These are phyloP conservation scores for Sycophila texana DNA, from an alignment of 2,888 invertebrate genomes.

Conservation along the genomic window DNA sequence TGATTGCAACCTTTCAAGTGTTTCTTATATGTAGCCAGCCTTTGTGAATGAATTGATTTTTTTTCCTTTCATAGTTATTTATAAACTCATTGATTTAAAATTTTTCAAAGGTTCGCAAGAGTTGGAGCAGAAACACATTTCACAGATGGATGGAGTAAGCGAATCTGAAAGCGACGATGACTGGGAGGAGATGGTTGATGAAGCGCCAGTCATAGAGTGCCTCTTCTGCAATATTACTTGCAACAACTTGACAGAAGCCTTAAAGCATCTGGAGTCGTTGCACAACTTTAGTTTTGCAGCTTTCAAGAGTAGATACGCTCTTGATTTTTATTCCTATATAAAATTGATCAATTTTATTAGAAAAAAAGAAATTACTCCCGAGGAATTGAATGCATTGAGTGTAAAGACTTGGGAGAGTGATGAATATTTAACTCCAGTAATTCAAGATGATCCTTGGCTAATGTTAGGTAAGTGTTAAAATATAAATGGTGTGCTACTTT, in stretches of 20 bases:
- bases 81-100: neutral
- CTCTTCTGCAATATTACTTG: conserved; percentile 84
- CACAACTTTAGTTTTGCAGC: conserved; percentile 83
- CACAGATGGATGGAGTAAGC: conserved; percentile 39
- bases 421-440: conserved; percentile 85
- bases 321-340: conserved; percentile 89
- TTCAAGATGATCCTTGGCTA: conserved; percentile 87
- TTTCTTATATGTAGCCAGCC: neutral
- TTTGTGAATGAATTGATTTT: conserved; percentile 11
- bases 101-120: conserved; percentile 2
- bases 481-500: neutral
- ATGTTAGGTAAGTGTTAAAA: conserved; percentile 82
- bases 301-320: conserved; percentile 83
- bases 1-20: neutral
- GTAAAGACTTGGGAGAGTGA: conserved; percentile 85
- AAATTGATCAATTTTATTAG: conserved; percentile 90
- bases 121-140: conserved; percentile 35
- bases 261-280: conserved; percentile 81
- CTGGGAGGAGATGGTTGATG: conserved; percentile 79
- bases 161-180: conserved; percentile 74
- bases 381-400: conserved; percentile 78
- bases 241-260: conserved; percentile 80
- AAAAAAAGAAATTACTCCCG: conserved; percentile 79
- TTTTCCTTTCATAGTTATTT: neutral
- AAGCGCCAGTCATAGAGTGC: conserved; percentile 78